Base-by-base conservation (phyloP, 2,797 vertebrate genomes). In the Falco columbarius region DNA sequence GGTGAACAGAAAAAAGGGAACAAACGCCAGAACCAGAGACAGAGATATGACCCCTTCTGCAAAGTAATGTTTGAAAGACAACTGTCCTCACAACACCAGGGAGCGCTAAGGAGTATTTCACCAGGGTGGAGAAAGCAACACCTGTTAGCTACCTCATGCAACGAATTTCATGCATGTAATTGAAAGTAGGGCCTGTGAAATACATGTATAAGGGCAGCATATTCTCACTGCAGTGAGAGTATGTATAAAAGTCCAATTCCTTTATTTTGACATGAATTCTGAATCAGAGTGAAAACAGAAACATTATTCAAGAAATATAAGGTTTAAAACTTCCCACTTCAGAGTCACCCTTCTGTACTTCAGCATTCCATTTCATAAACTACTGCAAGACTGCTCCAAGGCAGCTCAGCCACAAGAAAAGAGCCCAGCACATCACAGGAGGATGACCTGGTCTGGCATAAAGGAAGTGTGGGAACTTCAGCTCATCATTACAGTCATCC, bases 251-350 rank as follows among this genome's bases (percentile, higher is more conserved):
- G 32, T 9, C 12, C 17, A n/a, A 3, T 66, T 58, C 23, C 12
- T 24, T 81, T 84, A 36, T 66, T 90, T 81, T 90, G 34, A 61
- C 42, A 62, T 27, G 12, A 72, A 44, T 89, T 89, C 42, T 75
- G 63, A 89, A 88, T 68, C 46, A 58, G 66, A 77, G 34, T 27
- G 42, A 89, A 89, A 84, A 11, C 14, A 84, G 66, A 74, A 86
- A 75, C 19, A 24, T 47, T 92, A n/a, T 66, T 86, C 22, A 86
- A 83, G 66, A 90, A 84, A 86, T n/a, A 44, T 0, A 3, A 79
- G 55, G 34, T 30, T 24, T 52, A 30, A 75, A 70, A 81, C n/a
- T 65, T 59, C 29, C 75, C 7, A 30, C n/a, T 68, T 83, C 54
- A 70, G 36, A 81, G 26, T 32, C 30, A 23, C 8, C 12, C 23